Evolutionary conservation across 2,888 invertebrate genomes (phyloP).

Genomic region (Pyrgus malvae): DNA sequence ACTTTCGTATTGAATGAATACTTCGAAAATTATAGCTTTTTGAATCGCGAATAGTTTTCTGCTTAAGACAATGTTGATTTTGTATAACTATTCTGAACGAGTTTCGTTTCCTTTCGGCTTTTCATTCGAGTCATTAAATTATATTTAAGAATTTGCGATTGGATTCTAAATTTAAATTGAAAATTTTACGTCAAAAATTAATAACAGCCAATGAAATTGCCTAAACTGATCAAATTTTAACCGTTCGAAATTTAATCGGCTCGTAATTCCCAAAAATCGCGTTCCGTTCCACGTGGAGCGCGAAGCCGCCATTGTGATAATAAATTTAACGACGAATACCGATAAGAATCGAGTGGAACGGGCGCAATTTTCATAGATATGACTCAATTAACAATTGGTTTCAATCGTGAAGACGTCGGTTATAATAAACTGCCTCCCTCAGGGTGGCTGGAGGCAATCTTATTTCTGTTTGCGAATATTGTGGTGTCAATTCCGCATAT

Average conservation of each 20-base stretch:
- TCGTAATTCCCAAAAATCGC: conserved; percentile 51
- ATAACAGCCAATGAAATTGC: conserved; percentile 23
- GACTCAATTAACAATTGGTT: conserved; percentile 82
- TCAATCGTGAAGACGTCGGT: conserved; percentile 79
- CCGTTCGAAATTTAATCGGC: conserved; percentile 43
- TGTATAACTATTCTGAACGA: not conserved
- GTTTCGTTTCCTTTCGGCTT: too few relatives aligned
- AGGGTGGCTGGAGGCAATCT: conserved; percentile 71
- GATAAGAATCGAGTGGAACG: conserved; percentile 76
- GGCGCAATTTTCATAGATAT: conserved; percentile 80
- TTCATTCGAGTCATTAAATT: not conserved
- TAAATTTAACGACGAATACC: conserved; percentile 77
- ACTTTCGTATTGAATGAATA: conserved; percentile 22
- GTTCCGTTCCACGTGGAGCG: conserved; percentile 58
- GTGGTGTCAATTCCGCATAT: conserved; percentile 81
- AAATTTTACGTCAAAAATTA: conserved; percentile 25
- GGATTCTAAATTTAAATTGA: conserved; percentile 14
- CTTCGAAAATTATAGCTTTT: conserved; percentile 12
- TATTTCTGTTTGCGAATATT: conserved; percentile 81
- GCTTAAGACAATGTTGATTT: conserved; percentile 13
- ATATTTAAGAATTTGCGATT: not conserved
- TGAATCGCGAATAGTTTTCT: not conserved
- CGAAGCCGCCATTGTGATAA: conserved; percentile 60
- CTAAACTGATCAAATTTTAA: conserved; percentile 36
- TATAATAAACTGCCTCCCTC: conserved; percentile 73